Base-by-base conservation (phyloP, 2,797 vertebrate genomes). In the Melanotaenia maccullochi region DNA sequence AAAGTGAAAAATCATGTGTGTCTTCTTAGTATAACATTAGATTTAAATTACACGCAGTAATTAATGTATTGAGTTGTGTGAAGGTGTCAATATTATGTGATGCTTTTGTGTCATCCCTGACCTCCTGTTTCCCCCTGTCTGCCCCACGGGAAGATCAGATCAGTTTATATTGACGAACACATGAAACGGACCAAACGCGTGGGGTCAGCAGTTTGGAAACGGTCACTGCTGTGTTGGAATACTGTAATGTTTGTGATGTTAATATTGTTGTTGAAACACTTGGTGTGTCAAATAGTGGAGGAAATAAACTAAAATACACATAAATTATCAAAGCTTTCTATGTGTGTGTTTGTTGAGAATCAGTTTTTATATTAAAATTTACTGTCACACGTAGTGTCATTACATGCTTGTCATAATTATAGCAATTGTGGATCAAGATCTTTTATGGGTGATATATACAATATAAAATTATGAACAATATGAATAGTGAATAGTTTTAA, bases 241-340 rank as follows among this genome's bases (percentile, higher is more conserved):
- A 87, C 78, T 90, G 89, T 94, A 82, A 84, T 91, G 79, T 93
- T 93, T 89, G 93, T 96, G 95, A 88, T 91, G 91, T 91, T 91
- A 86, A 89, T 93, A 89, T 93, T 91, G 90, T 93, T 92, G 90
- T 93, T 84, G 88, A 92, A 94, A 90, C 94, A 94, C 93, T 96
- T 88, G 59, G 84, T 96, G 93, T 96, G 95, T 95, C 92, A 92
- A 92, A 92, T 95, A 95, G 94, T 92, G 90, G 93, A 93, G 81
- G 87, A 88, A 92, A 95, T 81, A 87, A 92, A 91, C 78, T 85
- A 85, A 89, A 87, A 84, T 82, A 83, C 85, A 89, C 78, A 65
- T 73, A 47, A 66, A 81, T 24, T 2, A 60, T 55, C 28, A 65
- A 20, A 55, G 28, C 44, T 73, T 9, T 69, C 4, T 74, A 40